Evolutionary conservation across 1,140 invertebrate genomes (phyloP).

Genomic region (Laupala kohalensis): DNA sequence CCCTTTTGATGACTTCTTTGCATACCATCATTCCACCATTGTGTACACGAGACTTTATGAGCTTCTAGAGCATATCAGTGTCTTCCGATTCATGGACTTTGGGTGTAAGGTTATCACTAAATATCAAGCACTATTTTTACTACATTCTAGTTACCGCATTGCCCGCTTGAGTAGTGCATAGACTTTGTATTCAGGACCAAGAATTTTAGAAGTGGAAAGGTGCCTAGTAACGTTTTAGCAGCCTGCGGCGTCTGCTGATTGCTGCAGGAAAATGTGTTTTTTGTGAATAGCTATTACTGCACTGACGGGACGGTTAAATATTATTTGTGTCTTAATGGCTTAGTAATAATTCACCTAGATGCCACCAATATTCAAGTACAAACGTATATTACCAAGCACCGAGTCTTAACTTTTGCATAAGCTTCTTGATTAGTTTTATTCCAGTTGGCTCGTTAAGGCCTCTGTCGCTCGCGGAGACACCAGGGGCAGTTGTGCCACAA

Average conservation of each 20-base stretch:
- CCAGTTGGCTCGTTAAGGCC: too few species aligned
- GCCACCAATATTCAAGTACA: background rate
- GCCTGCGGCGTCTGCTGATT: background rate
- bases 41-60: background rate
- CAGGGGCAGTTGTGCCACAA: too few species aligned
- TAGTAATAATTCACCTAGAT: background rate
- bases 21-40: background rate
- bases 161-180: background rate
- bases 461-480: too few species aligned
- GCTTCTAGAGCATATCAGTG: background rate
- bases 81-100: background rate
- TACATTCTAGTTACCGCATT: background rate
- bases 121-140: background rate
- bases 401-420: too few species aligned
- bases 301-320: background rate
- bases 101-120: background rate
- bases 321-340: background rate
- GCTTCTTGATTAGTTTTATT: too few species aligned
- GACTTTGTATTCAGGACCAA: background rate
- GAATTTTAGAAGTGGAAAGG: background rate
- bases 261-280: background rate
- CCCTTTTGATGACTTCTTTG: background rate
- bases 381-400: too few species aligned
- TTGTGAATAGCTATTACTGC: background rate
- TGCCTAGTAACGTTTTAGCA: background rate